Evolutionary conservation across 2,888 invertebrate genomes (phyloP).

Genomic region (Digitonthophagus gazella): DNA sequence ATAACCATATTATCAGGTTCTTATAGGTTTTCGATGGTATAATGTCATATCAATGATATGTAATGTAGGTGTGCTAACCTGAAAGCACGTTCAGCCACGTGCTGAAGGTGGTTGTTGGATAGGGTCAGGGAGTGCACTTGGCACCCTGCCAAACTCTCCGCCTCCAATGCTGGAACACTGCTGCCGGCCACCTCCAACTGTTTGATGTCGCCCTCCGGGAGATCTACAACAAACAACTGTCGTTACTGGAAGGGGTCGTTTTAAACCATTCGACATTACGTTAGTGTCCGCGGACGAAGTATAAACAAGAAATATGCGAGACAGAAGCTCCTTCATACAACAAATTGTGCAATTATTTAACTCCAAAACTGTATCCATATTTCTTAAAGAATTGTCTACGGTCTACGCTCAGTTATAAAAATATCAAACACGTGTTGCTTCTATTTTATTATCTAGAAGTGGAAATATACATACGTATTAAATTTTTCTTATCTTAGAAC

Average conservation of each 20-base stretch:
- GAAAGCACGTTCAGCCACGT: constrained; percentile 76
- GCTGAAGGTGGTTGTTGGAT: constrained; percentile 79
- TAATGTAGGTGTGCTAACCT: constrained; percentile 58
- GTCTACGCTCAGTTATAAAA: too few species aligned
- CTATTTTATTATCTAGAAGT: not conserved
- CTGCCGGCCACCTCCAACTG: constrained; percentile 83
- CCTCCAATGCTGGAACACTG: constrained; percentile 74
- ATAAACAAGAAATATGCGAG: not conserved
- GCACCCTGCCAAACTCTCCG: constrained; percentile 74
- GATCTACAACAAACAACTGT: constrained; percentile 60
- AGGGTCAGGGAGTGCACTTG: constrained; percentile 77
- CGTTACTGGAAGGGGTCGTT: not conserved
- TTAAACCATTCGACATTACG: not conserved
- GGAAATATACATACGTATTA: too few species aligned
- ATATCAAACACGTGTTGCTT: not conserved
- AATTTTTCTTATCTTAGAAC: not conserved
- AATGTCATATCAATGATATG: too few species aligned
- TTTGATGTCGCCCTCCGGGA: constrained; percentile 74
- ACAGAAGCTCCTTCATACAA: too few species aligned
- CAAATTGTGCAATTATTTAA: too few species aligned
- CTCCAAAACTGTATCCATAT: too few species aligned
- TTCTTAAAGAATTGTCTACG: too few species aligned
- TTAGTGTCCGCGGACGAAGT: not conserved
- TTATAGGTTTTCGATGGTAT: too few species aligned
- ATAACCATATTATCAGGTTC: too few species aligned